phyloP scores from a whole-genome alignment of 1,140 invertebrate genomes.

The Reticulitermes speratus region DNA sequence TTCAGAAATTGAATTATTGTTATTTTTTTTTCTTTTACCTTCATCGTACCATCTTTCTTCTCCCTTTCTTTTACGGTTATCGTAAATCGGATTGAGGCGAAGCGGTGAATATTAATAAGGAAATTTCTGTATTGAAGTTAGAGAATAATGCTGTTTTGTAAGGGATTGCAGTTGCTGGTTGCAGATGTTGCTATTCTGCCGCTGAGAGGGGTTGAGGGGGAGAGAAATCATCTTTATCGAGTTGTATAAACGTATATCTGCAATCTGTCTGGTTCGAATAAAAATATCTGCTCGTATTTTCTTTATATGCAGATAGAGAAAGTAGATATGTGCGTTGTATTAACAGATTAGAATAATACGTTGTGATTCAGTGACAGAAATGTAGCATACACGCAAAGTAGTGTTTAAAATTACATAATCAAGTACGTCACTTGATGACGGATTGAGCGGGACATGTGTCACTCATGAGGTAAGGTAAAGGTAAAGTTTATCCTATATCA shows the following conservation, averaged over 20 bases:
- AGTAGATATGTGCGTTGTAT: too few relatives aligned
- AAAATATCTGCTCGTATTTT: too few relatives aligned
- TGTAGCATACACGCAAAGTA: too few relatives aligned
- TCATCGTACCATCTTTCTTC: neutral
- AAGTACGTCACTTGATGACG: too few relatives aligned
- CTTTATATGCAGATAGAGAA: too few relatives aligned
- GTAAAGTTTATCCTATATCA: too few relatives aligned
- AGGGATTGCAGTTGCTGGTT: neutral
- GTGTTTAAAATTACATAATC: too few relatives aligned
- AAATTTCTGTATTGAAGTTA: neutral
- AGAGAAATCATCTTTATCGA: neutral
- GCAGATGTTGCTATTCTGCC: neutral
- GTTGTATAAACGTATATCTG: neutral
- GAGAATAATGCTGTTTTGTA: neutral
- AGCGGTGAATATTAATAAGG: constrained; percentile 12
- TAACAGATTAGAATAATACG: too few relatives aligned
- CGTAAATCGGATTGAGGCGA: constrained; percentile 4
- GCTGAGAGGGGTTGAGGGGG: neutral
- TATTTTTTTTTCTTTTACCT: neutral
- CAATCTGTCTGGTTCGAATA: neutral
- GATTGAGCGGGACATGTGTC: too few relatives aligned
- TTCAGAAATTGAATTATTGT: constrained; percentile 19
- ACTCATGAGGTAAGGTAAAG: too few relatives aligned
- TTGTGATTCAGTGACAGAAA: too few relatives aligned
- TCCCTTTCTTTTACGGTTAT: constrained; percentile 1